phyloP scores from a whole-genome alignment of 2,113 vertebrate genomes.

The Cinclus cinclus region DNA sequence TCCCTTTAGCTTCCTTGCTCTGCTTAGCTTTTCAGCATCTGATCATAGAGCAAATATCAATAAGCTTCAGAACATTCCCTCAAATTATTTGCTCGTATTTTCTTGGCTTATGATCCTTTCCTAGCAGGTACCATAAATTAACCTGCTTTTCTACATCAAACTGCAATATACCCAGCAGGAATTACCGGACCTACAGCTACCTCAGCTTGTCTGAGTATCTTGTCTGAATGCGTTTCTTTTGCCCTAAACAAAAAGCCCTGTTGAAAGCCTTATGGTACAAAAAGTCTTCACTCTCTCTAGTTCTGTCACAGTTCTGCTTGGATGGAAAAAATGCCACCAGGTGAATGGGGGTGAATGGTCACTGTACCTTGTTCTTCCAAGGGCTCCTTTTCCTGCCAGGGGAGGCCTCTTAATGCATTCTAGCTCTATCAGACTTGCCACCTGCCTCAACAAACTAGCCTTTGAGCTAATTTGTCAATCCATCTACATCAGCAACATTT shows the following conservation, averaged over 20 bases:
- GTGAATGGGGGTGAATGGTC: background rate
- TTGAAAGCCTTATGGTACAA: background rate
- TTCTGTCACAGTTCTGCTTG: background rate
- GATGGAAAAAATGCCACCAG: background rate
- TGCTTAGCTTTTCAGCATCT: background rate
- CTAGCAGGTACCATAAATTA: background rate
- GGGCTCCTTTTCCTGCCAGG: background rate
- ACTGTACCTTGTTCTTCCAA: background rate
- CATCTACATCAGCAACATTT: slow-evolving; percentile 63
- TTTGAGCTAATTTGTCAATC: slow-evolving; percentile 72
- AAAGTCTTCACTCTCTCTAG: background rate
- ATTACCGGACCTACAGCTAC: background rate
- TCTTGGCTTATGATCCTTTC: background rate
- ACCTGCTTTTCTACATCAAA: background rate
- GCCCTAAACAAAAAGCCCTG: background rate
- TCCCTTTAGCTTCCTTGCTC: background rate
- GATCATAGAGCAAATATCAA: background rate
- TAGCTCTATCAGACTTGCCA: slow-evolving; percentile 17
- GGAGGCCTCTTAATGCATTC: slow-evolving; percentile 10
- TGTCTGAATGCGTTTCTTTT: background rate
- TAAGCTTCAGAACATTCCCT: background rate
- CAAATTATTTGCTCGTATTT: background rate
- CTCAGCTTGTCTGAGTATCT: background rate
- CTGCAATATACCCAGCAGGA: background rate
- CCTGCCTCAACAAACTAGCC: slow-evolving; percentile 42